Conservation (phyloP, 2,113 vertebrate genomes). For the Agapornis roseicollis region DNA sequence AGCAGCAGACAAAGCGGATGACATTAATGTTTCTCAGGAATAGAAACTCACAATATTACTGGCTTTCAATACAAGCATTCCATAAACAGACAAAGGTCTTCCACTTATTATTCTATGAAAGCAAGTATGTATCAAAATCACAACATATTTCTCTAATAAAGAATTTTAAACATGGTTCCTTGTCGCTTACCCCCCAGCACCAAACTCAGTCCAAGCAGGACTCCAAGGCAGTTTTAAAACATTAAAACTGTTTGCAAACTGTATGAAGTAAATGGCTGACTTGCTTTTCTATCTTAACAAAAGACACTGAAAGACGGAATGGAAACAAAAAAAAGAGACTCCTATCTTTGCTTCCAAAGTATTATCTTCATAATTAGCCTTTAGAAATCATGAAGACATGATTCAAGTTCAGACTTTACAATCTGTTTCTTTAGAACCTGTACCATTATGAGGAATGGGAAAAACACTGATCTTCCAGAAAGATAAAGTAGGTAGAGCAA, state of each 20-base stretch:
- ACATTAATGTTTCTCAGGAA: background rate
- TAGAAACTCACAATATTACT: background rate
- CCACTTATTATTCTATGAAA: background rate
- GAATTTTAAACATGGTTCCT: background rate
- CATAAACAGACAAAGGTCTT: background rate
- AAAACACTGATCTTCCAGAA: background rate
- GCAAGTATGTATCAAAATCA: background rate
- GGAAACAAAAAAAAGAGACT: background rate
- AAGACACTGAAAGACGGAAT: background rate
- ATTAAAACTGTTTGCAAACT: background rate
- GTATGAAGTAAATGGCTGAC: background rate
- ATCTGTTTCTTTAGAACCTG: background rate
- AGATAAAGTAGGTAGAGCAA: background rate
- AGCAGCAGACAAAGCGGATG: background rate
- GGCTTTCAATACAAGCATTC: background rate
- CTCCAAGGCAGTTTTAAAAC: background rate
- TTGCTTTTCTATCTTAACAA: background rate
- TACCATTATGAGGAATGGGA: background rate
- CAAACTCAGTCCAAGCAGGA: background rate
- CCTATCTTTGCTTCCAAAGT: background rate
- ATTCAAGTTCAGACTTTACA: background rate
- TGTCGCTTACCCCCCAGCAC: background rate
- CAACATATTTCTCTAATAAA: background rate
- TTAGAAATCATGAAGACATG: background rate
- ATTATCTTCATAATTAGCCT: background rate